These are phyloP conservation scores for Kuschelorhynchus macadamiae DNA, from an alignment of 2,888 invertebrate species.

Conservation along the genomic window DNA sequence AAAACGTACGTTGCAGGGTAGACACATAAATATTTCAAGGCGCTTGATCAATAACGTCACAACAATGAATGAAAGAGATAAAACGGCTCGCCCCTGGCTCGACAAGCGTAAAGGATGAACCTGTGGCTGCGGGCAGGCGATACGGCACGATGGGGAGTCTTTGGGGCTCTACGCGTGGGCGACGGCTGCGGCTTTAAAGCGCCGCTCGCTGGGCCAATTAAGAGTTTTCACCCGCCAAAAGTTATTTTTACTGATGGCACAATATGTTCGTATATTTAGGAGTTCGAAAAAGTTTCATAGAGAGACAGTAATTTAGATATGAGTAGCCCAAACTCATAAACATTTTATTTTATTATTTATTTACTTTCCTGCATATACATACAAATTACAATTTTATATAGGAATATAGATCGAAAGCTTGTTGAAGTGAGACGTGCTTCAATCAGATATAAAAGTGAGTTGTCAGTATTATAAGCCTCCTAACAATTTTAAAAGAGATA, in stretches of 20 bases:
- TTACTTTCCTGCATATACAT: too few species aligned
- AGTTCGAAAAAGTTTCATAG: too few species aligned
- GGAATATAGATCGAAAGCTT: too few species aligned
- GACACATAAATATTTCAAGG: neutral
- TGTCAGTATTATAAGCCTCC: too few species aligned
- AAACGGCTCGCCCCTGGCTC: conserved; percentile 37
- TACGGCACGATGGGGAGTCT: conserved; percentile 44
- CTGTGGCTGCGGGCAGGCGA: conserved; percentile 47
- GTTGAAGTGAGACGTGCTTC: too few species aligned
- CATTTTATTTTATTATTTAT: too few species aligned
- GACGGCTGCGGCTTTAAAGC: conserved; percentile 38
- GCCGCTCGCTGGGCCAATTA: conserved; percentile 22
- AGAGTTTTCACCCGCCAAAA: neutral
- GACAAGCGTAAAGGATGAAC: conserved; percentile 48
- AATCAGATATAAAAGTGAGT: too few species aligned
- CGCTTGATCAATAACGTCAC: conserved; percentile 35
- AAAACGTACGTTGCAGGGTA: neutral
- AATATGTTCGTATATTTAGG: too few species aligned
- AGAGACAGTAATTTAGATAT: too few species aligned
- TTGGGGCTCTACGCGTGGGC: conserved; percentile 34
- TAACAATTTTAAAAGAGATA: too few species aligned
- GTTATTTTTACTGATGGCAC: neutral
- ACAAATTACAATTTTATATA: too few species aligned
- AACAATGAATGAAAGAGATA: conserved; percentile 45
- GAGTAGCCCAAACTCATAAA: too few species aligned